phyloP scores from a whole-genome alignment of 2,113 vertebrate genomes.

The Scytalopus superciliaris region DNA sequence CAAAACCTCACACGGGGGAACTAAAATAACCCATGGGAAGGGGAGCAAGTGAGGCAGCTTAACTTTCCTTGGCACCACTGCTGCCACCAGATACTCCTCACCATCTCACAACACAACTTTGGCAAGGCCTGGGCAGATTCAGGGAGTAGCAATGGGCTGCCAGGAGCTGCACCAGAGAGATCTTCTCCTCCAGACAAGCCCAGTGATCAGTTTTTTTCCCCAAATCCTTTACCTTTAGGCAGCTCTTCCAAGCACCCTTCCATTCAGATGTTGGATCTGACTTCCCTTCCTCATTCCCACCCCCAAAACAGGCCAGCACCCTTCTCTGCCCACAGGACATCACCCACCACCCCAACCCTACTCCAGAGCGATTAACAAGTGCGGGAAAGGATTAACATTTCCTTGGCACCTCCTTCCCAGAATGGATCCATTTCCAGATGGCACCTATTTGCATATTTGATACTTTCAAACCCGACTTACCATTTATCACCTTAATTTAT shows the following conservation, averaged over 20 bases:
- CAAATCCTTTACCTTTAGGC: neutral
- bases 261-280: neutral
- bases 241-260: neutral
- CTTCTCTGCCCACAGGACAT: rapidly evolving
- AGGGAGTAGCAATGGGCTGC: neutral
- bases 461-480: neutral
- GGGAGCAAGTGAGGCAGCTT: neutral
- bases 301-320: neutral
- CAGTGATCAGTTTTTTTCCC: rapidly evolving
- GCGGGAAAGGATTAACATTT: neutral
- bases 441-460: neutral
- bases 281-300: neutral
- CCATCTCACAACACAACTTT: neutral
- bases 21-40: neutral
- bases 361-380: neutral
- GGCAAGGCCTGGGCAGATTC: neutral
- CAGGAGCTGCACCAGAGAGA: neutral
- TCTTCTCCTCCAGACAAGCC: neutral
- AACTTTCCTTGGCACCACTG: neutral
- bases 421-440: neutral
- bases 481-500: neutral
- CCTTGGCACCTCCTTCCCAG: neutral
- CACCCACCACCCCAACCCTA: neutral
- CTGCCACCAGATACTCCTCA: neutral
- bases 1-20: neutral